Conservation (phyloP, 2,888 invertebrate species). For the Zonitis immaculata region DNA sequence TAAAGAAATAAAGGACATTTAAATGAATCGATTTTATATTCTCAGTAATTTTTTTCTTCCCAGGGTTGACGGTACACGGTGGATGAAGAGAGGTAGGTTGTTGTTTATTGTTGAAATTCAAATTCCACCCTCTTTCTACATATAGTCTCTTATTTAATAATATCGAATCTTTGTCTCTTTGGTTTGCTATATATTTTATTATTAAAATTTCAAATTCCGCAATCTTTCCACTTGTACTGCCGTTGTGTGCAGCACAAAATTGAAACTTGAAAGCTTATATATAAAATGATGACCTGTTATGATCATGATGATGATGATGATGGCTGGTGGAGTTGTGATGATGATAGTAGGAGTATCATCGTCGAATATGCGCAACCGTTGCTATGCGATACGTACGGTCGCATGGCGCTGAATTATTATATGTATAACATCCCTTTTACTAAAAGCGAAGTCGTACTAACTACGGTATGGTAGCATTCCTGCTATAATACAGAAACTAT, state of each 20-base stretch:
- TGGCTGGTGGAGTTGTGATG: background rate
- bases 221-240: conserved; percentile 19
- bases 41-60: background rate
- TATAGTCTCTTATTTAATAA: background rate
- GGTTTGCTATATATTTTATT: conserved; percentile 8
- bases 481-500: background rate
- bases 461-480: background rate
- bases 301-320: background rate
- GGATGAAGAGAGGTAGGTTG: too few relatives aligned
- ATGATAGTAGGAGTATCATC: conserved; percentile 7
- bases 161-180: background rate
- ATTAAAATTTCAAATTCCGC: conserved; percentile 16
- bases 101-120: background rate
- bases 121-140: background rate
- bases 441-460: too few relatives aligned
- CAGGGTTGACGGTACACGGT: too few relatives aligned
- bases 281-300: too few relatives aligned
- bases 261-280: conserved; percentile 15
- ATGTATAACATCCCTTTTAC: conserved; percentile 6
- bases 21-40: background rate
- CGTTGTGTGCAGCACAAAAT: conserved; percentile 13
- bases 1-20: background rate
- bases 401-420: conserved; percentile 13
- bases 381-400: conserved; percentile 13
- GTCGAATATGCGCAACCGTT: conserved; percentile 5